Conservation (phyloP, 2,888 invertebrate species). For the Lysandra coridon region DNA sequence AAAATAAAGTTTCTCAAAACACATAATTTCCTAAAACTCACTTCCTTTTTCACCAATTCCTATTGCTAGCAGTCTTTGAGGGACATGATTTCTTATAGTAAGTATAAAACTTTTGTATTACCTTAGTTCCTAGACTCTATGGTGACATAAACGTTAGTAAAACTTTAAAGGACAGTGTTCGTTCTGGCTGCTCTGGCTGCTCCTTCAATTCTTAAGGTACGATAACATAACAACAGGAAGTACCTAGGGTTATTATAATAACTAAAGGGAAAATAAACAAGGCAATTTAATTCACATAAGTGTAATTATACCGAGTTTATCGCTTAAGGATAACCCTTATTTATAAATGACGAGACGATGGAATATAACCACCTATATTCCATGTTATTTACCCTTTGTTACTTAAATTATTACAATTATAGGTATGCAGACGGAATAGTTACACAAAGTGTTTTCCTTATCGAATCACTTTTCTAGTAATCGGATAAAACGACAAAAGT, state of each 20-base stretch:
- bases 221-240: no score
- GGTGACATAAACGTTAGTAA: no score
- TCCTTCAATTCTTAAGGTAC: no score
- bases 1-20: background rate
- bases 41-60: no score
- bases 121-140: no score
- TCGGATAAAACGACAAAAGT: background rate
- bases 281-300: background rate
- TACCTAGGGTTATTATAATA: background rate
- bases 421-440: background rate
- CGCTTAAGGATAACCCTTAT: background rate
- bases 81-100: background rate
- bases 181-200: no score
- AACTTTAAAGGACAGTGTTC: no score
- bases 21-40: background rate
- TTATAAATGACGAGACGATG: background rate
- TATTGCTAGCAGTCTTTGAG: background rate
- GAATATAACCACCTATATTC: background rate
- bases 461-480: background rate
- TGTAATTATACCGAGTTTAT: background rate
- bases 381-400: background rate
- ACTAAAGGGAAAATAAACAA: slow-evolving; percentile 11
- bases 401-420: no score
- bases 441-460: background rate
- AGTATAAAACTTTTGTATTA: no score